Evolutionary conservation across 2,113 vertebrate genomes (phyloP).

Genomic region (Chaenogobius annularis): DNA sequence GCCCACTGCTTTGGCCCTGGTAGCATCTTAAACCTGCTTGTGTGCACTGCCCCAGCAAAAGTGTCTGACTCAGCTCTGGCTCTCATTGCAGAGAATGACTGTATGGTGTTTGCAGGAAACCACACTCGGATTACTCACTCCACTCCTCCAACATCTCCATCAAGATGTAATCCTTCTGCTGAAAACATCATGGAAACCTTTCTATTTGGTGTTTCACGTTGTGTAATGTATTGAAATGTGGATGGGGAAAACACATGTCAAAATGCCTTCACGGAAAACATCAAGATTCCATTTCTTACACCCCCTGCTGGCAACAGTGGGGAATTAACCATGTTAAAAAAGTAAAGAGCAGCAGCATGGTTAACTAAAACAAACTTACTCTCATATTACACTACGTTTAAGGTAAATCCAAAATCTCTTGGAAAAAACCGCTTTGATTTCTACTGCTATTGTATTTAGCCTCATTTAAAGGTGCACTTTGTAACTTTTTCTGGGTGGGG

Average conservation of each 20-base stretch:
- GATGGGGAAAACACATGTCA: background rate
- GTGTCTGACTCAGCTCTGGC: conserved; percentile 64
- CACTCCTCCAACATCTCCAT: conserved; percentile 43
- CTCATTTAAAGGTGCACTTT: no score
- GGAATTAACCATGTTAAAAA: no score
- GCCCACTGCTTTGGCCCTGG: background rate
- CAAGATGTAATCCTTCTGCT: background rate
- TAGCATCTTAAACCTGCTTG: conserved; percentile 3
- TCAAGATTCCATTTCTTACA: no score
- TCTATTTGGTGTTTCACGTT: background rate
- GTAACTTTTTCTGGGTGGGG: no score
- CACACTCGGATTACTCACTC: conserved; percentile 59
- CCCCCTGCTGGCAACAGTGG: no score
- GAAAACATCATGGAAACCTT: background rate
- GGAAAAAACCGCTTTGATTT: no score
- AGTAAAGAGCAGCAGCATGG: no score
- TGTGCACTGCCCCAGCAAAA: conserved; percentile 51
- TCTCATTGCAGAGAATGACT: conserved; percentile 61
- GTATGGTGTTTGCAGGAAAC: conserved; percentile 54
- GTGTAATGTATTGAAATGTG: background rate
- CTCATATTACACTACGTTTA: no score
- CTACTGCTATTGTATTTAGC: no score
- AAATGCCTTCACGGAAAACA: no score
- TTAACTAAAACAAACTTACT: no score
- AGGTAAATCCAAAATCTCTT: no score